These are phyloP conservation scores for Andinoacara biseriatus DNA, from an alignment of 2,113 vertebrate genomes.

Conservation along the genomic window DNA sequence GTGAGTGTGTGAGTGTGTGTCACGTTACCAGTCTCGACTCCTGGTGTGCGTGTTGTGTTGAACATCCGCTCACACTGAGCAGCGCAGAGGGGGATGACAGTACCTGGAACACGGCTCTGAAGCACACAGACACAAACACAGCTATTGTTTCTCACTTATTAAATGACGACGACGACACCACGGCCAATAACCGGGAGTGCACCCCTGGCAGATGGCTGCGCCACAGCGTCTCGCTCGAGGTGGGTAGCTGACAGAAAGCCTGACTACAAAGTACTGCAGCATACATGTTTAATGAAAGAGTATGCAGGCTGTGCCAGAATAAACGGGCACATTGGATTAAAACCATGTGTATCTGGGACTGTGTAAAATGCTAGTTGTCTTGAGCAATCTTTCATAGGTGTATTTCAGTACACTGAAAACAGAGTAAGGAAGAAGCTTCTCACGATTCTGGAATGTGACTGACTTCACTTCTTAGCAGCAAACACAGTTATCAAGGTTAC, in stretches of 20 bases:
- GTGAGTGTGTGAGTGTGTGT: neutral
- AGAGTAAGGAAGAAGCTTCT: too few species aligned
- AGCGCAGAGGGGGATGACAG: slow-evolving; percentile 83
- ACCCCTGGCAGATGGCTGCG: neutral
- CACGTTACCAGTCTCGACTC: slow-evolving; percentile 78
- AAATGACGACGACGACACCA: neutral
- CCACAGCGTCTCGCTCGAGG: neutral
- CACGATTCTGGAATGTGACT: too few species aligned
- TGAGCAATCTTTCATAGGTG: too few species aligned
- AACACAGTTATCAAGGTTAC: too few species aligned
- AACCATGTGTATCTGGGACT: too few species aligned
- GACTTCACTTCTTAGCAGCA: too few species aligned
- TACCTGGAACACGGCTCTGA: slow-evolving; percentile 83
- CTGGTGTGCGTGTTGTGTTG: slow-evolving; percentile 84
- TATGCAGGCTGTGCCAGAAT: neutral
- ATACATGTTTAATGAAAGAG: too few species aligned
- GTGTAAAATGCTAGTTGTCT: too few species aligned
- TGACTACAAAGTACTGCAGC: neutral
- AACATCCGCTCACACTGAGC: slow-evolving; percentile 87
- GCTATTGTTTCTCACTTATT: neutral
- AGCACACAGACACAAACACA: slow-evolving; percentile 11
- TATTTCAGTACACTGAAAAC: too few species aligned
- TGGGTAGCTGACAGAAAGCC: neutral
- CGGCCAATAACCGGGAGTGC: neutral
- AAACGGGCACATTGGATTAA: neutral